Evolutionary conservation across 1,140 invertebrate genomes (phyloP).

Genomic region (Formica selysi): DNA sequence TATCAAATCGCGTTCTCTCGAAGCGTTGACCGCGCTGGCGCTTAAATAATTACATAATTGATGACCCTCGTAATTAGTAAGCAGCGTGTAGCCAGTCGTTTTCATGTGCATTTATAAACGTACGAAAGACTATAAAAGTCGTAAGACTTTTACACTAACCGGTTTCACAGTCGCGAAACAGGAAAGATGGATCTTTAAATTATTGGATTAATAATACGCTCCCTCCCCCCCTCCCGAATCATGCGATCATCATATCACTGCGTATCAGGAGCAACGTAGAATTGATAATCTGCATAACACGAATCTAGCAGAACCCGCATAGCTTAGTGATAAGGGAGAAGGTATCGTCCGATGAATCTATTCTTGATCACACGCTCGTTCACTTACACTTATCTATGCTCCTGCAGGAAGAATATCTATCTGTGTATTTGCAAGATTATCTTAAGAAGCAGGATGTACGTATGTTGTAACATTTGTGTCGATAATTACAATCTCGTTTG

Average conservation of each 20-base stretch:
- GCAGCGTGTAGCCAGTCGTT: slow-evolving; percentile 9
- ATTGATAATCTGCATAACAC: slow-evolving; percentile 48
- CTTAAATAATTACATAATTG: slow-evolving; percentile 65
- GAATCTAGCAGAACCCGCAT: neutral
- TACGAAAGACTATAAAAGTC: neutral
- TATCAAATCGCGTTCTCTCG: slow-evolving; percentile 26
- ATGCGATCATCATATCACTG: neutral
- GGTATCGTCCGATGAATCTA: neutral
- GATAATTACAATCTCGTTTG: slow-evolving; percentile 47
- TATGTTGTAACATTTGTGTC: slow-evolving; percentile 16
- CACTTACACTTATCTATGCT: slow-evolving; percentile 20
- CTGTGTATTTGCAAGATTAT: slow-evolving; percentile 51
- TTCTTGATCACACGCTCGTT: neutral
- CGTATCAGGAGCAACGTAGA: neutral
- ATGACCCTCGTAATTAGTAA: slow-evolving; percentile 61
- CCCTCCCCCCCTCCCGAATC: neutral
- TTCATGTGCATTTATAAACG: slow-evolving; percentile 17
- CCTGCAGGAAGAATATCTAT: slow-evolving; percentile 13
- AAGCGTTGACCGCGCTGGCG: slow-evolving; percentile 26
- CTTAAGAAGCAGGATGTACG: neutral
- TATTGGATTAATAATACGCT: slow-evolving; percentile 28
- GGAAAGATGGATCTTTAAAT: neutral
- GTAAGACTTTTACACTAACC: neutral
- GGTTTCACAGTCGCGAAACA: neutral
- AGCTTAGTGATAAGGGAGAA: no score